A percentile compares a stretch with the other conserved stretches of the same genome.
Conservation (phyloP, 2,888 invertebrate species). For the Dastarcus helophoroides region DNA sequence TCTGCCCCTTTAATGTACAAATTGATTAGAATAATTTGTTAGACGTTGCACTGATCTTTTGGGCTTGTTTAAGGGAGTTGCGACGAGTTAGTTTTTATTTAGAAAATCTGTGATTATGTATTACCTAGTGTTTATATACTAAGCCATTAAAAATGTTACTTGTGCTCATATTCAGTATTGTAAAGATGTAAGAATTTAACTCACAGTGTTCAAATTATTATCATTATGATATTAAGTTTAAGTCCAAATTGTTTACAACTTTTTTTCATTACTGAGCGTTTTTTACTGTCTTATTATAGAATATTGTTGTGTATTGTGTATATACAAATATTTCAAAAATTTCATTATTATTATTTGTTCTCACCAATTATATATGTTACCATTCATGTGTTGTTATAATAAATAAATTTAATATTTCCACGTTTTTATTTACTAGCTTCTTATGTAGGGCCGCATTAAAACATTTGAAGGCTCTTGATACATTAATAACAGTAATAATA, state of each 20-base stretch:
- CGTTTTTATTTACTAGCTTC: no score
- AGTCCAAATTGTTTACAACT: background rate
- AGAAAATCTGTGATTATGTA: conserved; percentile 36
- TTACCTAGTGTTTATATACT: conserved; percentile 30
- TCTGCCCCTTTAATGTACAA: conserved; percentile 4
- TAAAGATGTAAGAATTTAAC: conserved; percentile 16
- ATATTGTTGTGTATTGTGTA: conserved; percentile 1
- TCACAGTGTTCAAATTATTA: conserved; percentile 4
- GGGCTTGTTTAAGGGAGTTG: conserved; percentile 11
- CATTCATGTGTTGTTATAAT: conserved; percentile 39
- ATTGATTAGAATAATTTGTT: conserved; percentile 5
- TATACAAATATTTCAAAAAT: conserved; percentile 14
- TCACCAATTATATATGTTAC: conserved; percentile 39
- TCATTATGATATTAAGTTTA: background rate
- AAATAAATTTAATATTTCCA: conserved; percentile 27
- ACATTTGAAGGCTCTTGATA: no score
- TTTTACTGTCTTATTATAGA: background rate
- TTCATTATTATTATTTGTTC: conserved; percentile 36
- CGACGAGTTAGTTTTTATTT: conserved; percentile 27
- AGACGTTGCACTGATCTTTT: background rate
- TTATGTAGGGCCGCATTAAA: no score
- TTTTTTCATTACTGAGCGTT: no score
- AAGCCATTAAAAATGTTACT: conserved; percentile 28
- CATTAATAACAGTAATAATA: no score
- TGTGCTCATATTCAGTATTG: conserved; percentile 21